phyloP scores from a whole-genome alignment of 37 sponge, comb jelly and placozoan genomes.

The Bolinopsis microptera region DNA sequence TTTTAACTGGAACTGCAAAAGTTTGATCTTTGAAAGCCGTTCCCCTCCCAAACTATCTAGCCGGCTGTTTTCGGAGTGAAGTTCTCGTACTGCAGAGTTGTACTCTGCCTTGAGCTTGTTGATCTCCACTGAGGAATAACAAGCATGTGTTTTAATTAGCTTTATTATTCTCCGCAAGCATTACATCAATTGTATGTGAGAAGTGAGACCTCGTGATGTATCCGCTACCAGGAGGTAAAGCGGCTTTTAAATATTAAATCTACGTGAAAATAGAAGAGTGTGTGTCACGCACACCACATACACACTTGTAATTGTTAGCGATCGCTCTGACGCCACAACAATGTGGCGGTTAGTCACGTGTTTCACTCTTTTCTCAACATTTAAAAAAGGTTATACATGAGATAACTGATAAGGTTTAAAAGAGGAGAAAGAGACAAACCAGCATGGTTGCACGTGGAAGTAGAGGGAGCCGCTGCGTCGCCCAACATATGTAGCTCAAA shows the following conservation, averaged over 20 bases:
- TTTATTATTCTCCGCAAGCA: neutral
- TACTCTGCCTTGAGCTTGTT: neutral
- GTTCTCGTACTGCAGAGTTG: neutral
- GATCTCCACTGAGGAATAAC: neutral
- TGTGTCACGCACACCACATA: no score
- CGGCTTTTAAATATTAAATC: no score
- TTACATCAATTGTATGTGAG: neutral
- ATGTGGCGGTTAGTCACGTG: neutral
- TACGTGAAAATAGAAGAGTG: no score
- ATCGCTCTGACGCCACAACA: no score
- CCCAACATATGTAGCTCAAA: constrained; percentile 52
- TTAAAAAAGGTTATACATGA: no score
- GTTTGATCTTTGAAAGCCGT: neutral
- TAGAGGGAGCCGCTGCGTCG: neutral
- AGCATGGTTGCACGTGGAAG: constrained; percentile 26
- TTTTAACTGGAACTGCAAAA: constrained; percentile 15
- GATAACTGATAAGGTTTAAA: neutral
- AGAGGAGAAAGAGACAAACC: neutral
- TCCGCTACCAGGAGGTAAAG: no score
- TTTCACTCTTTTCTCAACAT: no score
- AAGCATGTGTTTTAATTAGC: neutral
- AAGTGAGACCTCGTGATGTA: neutral
- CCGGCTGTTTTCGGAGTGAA: constrained; percentile 17
- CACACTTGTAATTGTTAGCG: no score
- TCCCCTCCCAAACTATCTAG: neutral